Conservation (phyloP, 1,140 invertebrate species). For the Drosophila truncata region DNA sequence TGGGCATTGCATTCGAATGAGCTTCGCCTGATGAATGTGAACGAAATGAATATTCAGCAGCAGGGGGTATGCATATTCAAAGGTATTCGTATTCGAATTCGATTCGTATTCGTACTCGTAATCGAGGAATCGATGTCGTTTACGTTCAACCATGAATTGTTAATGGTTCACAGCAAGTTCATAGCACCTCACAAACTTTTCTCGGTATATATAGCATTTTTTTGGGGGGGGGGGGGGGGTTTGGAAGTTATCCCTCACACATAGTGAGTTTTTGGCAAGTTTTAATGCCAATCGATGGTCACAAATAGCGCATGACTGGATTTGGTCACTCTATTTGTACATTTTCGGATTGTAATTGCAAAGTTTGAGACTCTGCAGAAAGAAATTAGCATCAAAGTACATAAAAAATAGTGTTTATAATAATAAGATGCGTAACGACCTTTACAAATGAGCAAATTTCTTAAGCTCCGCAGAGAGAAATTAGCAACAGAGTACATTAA, state of each 20-base stretch:
- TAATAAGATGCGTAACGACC: too few relatives aligned
- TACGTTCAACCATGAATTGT: conserved; percentile 5
- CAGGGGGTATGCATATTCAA: conserved; percentile 6
- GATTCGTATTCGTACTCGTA: not conserved
- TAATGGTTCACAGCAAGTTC: conserved; percentile 19
- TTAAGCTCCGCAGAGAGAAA: too few relatives aligned
- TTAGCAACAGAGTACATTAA: too few relatives aligned
- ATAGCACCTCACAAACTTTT: not conserved
- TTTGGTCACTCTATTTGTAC: conserved; percentile 7
- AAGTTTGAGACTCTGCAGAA: not conserved
- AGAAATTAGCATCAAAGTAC: not conserved
- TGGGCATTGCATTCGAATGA: conserved; percentile 28
- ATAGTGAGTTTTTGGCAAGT: not conserved
- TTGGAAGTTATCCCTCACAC: conserved; percentile 3
- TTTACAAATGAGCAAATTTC: too few relatives aligned
- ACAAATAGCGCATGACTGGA: conserved; percentile 18
- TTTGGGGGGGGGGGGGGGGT: too few relatives aligned
- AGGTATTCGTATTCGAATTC: conserved; percentile 1
- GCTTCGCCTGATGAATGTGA: conserved; percentile 15
- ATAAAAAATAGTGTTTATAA: not conserved
- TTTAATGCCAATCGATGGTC: conserved; percentile 11
- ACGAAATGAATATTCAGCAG: conserved; percentile 17
- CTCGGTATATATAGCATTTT: too few relatives aligned
- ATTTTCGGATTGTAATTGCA: not conserved
- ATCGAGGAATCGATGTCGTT: not conserved